phyloP scores from a whole-genome alignment of 2,888 invertebrate species.

The Geophilus truncorum region DNA sequence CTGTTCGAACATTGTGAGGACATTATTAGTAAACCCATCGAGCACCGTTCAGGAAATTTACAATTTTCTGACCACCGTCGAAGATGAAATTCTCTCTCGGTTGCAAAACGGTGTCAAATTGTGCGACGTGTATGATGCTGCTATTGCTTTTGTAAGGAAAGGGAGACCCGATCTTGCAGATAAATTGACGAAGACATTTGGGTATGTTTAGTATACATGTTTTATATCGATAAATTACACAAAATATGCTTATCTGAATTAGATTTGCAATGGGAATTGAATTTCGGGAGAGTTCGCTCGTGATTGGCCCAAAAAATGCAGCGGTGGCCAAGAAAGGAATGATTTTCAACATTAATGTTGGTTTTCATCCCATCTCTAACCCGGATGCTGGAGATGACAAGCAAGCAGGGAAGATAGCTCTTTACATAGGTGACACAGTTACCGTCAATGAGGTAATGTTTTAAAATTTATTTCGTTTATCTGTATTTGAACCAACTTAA shows the following conservation, averaged over 20 bases:
- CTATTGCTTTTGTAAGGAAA: constrained; percentile 72
- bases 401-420: constrained; percentile 72
- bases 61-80: constrained; percentile 78
- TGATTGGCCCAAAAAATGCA: constrained; percentile 84
- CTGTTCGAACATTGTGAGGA: constrained; percentile 95
- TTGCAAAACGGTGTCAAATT: constrained; percentile 76
- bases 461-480: not conserved
- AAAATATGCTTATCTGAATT: no score
- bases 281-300: constrained; percentile 88
- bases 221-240: not conserved
- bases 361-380: constrained; percentile 78
- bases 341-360: constrained; percentile 94
- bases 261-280: constrained; percentile 96
- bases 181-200: constrained; percentile 89
- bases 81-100: constrained; percentile 83
- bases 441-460: constrained; percentile 71
- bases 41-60: constrained; percentile 71
- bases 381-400: constrained; percentile 75
- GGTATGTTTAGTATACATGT: constrained; percentile 51
- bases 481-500: not conserved
- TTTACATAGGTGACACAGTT: constrained; percentile 97
- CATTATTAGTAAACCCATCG: constrained; percentile 89
- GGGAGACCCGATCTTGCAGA: constrained; percentile 79
- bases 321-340: constrained; percentile 77
- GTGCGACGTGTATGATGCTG: constrained; percentile 79